Evolutionary conservation across 1,140 invertebrate species (phyloP).

Genomic region (Brachionus rotundiformis): DNA sequence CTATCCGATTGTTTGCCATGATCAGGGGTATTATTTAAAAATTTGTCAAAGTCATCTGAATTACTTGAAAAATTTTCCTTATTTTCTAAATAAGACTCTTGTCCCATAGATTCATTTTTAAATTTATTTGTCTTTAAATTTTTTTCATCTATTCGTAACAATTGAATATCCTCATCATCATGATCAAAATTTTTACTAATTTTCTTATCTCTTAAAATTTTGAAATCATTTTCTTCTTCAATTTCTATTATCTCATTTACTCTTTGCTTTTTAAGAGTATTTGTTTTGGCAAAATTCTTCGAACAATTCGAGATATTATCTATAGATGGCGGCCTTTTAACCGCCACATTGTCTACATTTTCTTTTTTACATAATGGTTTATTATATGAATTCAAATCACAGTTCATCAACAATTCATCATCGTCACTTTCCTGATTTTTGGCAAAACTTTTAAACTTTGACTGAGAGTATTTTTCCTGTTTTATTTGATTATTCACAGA

Average conservation of each 20-base stretch:
- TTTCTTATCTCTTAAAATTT: background rate
- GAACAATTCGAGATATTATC: background rate
- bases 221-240: background rate
- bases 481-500: background rate
- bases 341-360: background rate
- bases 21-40: background rate
- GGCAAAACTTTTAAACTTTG: background rate
- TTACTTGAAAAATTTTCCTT: constrained; percentile 1
- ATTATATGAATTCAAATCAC: background rate
- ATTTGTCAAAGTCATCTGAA: constrained; percentile 7
- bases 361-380: background rate
- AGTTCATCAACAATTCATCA: background rate
- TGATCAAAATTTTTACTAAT: background rate
- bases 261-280: constrained; percentile 18
- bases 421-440: background rate
- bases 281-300: background rate
- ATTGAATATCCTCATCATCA: background rate
- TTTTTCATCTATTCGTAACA: background rate
- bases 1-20: background rate
- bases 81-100: background rate
- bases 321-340: constrained; percentile 7
- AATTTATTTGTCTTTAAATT: background rate
- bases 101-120: background rate
- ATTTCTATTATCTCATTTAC: background rate
- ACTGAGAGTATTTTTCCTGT: background rate